Conservation (phyloP, 2,888 invertebrate genomes). For the Eilema caniola region DNA sequence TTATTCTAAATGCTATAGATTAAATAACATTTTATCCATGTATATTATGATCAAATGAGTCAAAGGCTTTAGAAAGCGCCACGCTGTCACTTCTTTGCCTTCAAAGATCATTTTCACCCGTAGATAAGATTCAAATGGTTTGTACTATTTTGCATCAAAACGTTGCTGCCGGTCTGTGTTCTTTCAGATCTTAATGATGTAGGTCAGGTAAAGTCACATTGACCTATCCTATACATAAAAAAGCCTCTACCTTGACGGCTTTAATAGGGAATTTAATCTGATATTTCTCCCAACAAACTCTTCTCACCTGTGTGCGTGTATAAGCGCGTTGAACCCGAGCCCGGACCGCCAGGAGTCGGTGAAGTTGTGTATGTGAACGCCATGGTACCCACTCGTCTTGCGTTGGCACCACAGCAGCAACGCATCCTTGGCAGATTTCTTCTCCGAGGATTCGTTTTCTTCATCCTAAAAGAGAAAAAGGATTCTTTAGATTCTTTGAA, state of each 20-base stretch:
- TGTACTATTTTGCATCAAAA: too few relatives aligned
- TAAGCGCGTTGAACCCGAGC: slow-evolving; percentile 99
- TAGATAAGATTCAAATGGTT: too few relatives aligned
- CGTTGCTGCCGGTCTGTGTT: too few relatives aligned
- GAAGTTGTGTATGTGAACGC: slow-evolving; percentile 96
- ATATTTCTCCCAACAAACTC: too few relatives aligned
- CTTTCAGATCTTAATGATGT: too few relatives aligned
- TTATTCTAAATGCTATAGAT: neutral
- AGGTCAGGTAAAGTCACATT: too few relatives aligned
- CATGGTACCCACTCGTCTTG: slow-evolving; percentile 97
- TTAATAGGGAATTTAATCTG: too few relatives aligned
- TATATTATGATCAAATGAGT: neutral
- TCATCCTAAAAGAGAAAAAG: slow-evolving; percentile 89
- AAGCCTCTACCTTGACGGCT: too few relatives aligned
- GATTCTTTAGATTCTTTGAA: too few relatives aligned
- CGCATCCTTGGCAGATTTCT: slow-evolving; percentile 99
- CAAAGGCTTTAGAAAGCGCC: slow-evolving; percentile 8
- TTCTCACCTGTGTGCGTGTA: slow-evolving; percentile 93
- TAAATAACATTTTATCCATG: neutral
- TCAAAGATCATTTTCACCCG: too few relatives aligned
- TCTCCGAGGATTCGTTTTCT: slow-evolving; percentile 98
- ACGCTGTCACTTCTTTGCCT: too few relatives aligned
- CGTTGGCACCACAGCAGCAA: slow-evolving; percentile 99
- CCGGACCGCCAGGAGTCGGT: slow-evolving; percentile 98
- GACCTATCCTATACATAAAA: too few relatives aligned